Base-by-base conservation (phyloP, 2,797 vertebrate species). In the Leuciscus waleckii region DNA sequence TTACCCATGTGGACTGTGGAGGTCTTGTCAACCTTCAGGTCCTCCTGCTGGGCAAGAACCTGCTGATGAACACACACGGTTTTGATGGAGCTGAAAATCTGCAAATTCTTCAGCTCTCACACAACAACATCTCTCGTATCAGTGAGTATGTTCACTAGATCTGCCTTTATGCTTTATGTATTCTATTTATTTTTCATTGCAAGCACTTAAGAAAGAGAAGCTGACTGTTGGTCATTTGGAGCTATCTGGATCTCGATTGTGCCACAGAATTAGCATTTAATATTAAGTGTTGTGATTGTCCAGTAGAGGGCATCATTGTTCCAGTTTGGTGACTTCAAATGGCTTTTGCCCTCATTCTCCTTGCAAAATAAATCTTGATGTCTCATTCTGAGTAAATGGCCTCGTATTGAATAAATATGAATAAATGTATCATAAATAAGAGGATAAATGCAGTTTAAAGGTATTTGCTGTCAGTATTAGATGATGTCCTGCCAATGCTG, bases 101-200 rank as follows among this genome's bases (percentile, higher is more conserved):
- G 76, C 92, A 90, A 10, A 90, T 92, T 84, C 95, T 99, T 76
- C 96, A 99, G 87, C 90, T 99, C 70, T 99, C 98, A 1, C 90
- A 96, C 91, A 99, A 99, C 89, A 95, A 90, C 91, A 96, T 99
- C 91, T 97, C 95, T 41, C 95, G 96, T 90, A 95, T 99, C 69
- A 96, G 98, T 99, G 94, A 97, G 97, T 88, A n/a, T 73, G 37
- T 61, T 54, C 32, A 14, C 1, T 61, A 29, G 23, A 3, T 58
- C 9, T 58, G 17, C 19, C 19, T 51, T 4, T 58, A 3, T 35
- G 35, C 39, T 54, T 32, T 41, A 51, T 43, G 7, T 41, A 29
- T 49, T 19, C 6, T 81, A 13, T 32, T 32, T 65, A 17, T 65
- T 8, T 32, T 65, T 63, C 21, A 39, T 39, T 46, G 5, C 65